Base-by-base conservation (phyloP, 2,888 invertebrate genomes). In the Stenoptilia bipunctidactyla region DNA sequence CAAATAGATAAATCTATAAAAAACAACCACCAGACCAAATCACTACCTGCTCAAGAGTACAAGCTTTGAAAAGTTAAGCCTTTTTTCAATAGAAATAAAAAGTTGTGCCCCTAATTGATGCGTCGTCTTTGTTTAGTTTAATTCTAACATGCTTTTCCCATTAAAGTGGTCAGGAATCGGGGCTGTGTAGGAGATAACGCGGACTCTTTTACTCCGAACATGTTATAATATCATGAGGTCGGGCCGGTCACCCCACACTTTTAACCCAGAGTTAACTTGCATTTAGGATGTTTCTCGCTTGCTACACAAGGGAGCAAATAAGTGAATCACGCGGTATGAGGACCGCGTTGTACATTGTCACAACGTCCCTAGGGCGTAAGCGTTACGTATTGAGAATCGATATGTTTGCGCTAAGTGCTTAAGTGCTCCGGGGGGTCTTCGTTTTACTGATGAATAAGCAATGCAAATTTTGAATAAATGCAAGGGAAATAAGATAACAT, bases 81-180 rank as follows among this genome's bases (percentile, higher is more conserved):
- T 71, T 82, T 75, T 77, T 68, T 52, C 55, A 59, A 66, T 63
- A 61, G 58, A 54, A 57, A 71, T 66, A 66, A 66, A 67, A 76
- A 69, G 67, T 61, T 64, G 60, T 65, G 66, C 58, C 71, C 72
- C 80, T 84, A 84, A 85, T 84, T 85, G 84, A 85, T 85, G 84
- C 83, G 80, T 84, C 79, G 80, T 77, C 83, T 84, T 83, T 83
- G 83, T 82, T 85, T 82, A 84, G 84, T 79, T 84, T 82, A 83
- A 84, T 83, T 85, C 83, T 79, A 80, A 85, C 84, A 85, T 82
- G 84, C 69, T 85, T 85, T 83, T 80, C 80, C 84, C 84, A 85
- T 85, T 85, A 85, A 82, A 82, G 73, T 79, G 80, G 79, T 75
- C 79, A 79, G 79, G 73, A 79, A 75, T 79, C 75, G 72, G 65